Evolutionary conservation across 2,888 invertebrate genomes (phyloP), one percentile per base, ranked within the genome.

Genomic region (Pardosa pseudoannulata): DNA sequence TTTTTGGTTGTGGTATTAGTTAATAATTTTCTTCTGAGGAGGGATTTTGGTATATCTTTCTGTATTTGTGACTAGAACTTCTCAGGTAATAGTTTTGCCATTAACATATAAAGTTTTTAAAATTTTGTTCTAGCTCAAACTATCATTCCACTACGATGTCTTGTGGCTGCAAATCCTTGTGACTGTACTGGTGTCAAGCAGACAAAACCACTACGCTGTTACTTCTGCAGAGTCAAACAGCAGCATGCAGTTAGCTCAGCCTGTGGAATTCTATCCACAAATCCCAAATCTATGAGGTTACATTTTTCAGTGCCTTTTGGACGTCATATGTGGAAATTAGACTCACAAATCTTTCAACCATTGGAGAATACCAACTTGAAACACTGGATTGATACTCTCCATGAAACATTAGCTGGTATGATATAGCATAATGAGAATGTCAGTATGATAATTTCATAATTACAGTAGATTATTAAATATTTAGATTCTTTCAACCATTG

Each of bases 121-220:
- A n/a, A n/a, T n/a, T 16, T 46, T 11, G 64, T 56, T 62, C 0
- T 27, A 88, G 88, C 70, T 19, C 68, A 85, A 46, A 82, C 78
- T 41, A 50, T 82, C 28, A 75, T 88, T 32, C 87, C 83, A 5
- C 41, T 88, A 27, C 41, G 31, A 9, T 72, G 82, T 41, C 46
- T 89, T 11, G 76, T 89, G 62, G 78, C 87, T 39, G 82, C 73
- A 7, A 80, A 79, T 32, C 87, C 89, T 11, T 89, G 89, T 80
- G 87, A 87, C 31, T 89, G 89, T 56, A 32, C 75, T 27, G 78
- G 32, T n/a, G 16, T 11, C 39, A 81, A 79, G 28, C 62, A 23
- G 0, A 46, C 76, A 11, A 79, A 78, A 19, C 71, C 67, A n/a
- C 11, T 74, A n/a, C 65, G 81, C 36, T 87, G 83, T 29, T 56